Conservation (phyloP, 2,113 vertebrate genomes). For the Mirza zaza region DNA sequence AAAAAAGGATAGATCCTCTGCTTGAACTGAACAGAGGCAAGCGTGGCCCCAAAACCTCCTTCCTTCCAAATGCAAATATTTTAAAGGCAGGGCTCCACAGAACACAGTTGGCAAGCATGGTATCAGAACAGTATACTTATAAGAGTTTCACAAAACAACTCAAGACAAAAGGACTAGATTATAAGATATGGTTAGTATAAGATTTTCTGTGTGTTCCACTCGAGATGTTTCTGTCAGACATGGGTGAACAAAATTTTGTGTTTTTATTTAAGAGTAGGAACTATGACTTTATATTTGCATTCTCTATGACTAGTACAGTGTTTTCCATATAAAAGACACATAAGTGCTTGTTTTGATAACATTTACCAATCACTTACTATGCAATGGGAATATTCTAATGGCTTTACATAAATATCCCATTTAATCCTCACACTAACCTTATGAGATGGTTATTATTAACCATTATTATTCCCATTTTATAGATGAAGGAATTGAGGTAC, state of each 20-base stretch:
- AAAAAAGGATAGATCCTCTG: not conserved
- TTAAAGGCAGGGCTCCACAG: not conserved
- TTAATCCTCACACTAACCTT: not conserved
- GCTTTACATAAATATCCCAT: not conserved
- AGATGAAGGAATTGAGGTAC: not conserved
- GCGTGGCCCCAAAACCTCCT: rapidly evolving
- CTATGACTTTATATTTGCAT: not conserved
- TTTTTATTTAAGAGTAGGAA: not conserved
- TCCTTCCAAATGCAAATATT: not conserved
- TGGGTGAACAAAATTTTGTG: not conserved
- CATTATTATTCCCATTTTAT: not conserved
- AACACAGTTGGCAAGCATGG: not conserved
- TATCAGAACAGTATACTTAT: not conserved
- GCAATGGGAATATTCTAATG: not conserved
- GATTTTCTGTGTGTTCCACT: not conserved
- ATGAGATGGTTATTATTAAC: not conserved
- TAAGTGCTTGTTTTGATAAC: not conserved
- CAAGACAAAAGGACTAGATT: not conserved
- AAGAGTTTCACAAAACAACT: not conserved
- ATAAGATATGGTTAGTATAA: not conserved
- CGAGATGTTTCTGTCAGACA: not conserved
- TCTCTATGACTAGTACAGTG: not conserved
- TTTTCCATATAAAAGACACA: not conserved
- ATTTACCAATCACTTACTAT: not conserved
- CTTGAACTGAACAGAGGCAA: not conserved